Conservation (phyloP, 2,113 vertebrate genomes). For the Alexandromys fortis region DNA sequence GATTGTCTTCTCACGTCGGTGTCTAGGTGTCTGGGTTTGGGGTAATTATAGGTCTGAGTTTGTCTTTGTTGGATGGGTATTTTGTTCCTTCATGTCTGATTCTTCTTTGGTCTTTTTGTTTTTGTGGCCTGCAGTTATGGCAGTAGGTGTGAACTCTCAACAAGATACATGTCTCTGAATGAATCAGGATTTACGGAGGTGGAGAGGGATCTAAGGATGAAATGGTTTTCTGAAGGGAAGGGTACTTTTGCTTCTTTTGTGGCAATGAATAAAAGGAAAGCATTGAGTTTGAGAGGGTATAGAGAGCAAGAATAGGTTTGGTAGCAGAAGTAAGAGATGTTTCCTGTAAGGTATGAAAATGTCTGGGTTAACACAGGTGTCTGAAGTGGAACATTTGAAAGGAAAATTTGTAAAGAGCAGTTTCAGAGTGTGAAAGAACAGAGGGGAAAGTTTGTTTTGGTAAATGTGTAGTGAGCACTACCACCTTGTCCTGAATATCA, state of each 20-base stretch:
- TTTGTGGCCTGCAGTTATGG: neutral
- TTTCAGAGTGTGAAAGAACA: neutral
- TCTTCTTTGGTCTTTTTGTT: neutral
- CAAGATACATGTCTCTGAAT: neutral
- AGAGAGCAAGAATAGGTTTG: neutral
- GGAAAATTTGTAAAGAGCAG: neutral
- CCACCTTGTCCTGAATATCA: neutral
- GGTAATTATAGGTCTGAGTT: neutral
- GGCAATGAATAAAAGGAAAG: neutral
- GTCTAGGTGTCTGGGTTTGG: neutral
- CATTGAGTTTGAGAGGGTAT: neutral
- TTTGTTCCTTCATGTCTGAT: neutral
- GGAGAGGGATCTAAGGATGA: too few relatives aligned
- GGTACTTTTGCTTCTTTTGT: neutral
- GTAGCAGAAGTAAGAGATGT: neutral
- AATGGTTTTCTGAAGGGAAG: neutral
- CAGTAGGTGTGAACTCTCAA: neutral
- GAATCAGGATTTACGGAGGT: neutral
- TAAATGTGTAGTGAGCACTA: neutral
- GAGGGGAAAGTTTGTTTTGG: neutral
- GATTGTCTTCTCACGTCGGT: neutral
- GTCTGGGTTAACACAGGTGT: neutral
- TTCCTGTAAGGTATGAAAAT: neutral
- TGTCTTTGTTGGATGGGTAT: neutral
- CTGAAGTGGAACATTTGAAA: conserved; percentile 12